Conservation (phyloP, 2,888 invertebrate genomes). For the Aphelenchoides bicaudatus region DNA sequence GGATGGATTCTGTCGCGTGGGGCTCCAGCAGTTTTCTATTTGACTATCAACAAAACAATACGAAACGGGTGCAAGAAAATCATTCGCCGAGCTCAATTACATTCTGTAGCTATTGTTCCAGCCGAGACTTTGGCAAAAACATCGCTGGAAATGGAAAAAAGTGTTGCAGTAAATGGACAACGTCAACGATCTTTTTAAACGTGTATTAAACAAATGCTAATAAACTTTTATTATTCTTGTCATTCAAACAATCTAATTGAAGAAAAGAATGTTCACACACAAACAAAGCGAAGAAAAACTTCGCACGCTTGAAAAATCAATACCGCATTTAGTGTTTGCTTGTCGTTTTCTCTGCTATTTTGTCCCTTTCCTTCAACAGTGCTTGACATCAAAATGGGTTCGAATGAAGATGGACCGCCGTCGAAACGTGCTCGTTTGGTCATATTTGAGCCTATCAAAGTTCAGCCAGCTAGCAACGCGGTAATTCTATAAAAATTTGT, state of each 20-base stretch:
- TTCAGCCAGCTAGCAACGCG: slow-evolving; percentile 47
- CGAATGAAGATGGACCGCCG: slow-evolving; percentile 13
- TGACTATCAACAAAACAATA: slow-evolving; percentile 12
- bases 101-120: slow-evolving; percentile 2
- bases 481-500: slow-evolving; percentile 35
- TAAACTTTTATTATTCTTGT: no score
- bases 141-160: not conserved
- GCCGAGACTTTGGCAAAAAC: slow-evolving; percentile 4
- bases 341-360: no score
- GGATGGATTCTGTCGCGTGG: not conserved
- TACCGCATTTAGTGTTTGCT: no score
- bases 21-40: not conserved
- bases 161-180: no score
- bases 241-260: no score
- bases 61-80: slow-evolving; percentile 9
- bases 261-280: no score
- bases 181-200: no score
- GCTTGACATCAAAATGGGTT: not conserved
- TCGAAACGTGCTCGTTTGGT: slow-evolving; percentile 37
- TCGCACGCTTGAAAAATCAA: no score
- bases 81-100: slow-evolving; percentile 7
- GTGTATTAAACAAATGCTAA: no score
- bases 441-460: slow-evolving; percentile 52
- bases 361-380: no score
- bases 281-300: no score